Evolutionary conservation across 2,888 invertebrate species (phyloP).

Genomic region (Yponomeuta malinellus): DNA sequence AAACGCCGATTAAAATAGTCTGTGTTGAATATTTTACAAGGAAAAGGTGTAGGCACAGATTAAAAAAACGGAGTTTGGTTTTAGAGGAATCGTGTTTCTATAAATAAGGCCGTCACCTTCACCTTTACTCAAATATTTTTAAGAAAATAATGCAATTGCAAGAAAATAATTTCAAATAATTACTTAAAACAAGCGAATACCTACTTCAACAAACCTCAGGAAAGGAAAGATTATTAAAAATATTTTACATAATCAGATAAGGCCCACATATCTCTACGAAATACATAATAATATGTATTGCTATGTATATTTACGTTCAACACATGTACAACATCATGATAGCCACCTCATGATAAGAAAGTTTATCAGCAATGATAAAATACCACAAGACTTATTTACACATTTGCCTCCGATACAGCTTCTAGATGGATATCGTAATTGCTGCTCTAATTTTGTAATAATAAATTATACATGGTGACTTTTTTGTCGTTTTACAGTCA

Average conservation of each 20-base stretch:
- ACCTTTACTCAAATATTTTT: no score
- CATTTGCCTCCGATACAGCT: not conserved
- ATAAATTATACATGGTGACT: not conserved
- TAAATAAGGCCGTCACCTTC: no score
- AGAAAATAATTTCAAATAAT: no score
- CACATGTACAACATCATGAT: slow-evolving; percentile 10
- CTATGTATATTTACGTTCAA: slow-evolving; percentile 1
- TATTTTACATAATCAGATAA: slow-evolving; percentile 10
- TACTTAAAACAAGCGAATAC: not conserved
- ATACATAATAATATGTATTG: slow-evolving; percentile 5
- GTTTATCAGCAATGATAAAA: slow-evolving; percentile 8
- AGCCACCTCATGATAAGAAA: slow-evolving; percentile 10
- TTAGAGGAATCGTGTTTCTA: no score
- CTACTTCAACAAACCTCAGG: not conserved
- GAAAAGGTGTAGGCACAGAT: no score
- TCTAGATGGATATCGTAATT: slow-evolving; percentile 2
- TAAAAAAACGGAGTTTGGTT: no score
- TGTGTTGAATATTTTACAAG: no score
- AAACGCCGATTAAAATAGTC: no score
- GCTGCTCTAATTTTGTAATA: not conserved
- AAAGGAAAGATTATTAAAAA: not conserved
- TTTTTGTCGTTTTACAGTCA: no score
- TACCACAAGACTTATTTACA: not conserved
- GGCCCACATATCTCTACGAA: not conserved
- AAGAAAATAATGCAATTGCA: no score